Base-by-base conservation (phyloP, 1,140 invertebrate genomes). In the Bombus turneri region DNA sequence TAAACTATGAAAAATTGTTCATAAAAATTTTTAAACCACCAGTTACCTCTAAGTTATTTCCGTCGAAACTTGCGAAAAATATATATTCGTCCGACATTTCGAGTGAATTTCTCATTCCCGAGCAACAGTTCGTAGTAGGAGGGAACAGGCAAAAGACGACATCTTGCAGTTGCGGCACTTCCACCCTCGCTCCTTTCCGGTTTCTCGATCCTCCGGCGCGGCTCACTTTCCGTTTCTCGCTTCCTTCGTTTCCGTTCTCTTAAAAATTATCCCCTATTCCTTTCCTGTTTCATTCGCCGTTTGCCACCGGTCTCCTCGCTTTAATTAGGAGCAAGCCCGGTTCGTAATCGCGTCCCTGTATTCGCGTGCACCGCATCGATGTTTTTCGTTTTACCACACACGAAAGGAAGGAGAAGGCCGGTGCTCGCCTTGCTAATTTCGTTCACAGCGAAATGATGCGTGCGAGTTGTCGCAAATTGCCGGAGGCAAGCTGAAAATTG, bases 381-480 rank as follows among this genome's bases (percentile, higher is more conserved):
- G 83, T 85, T 80, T 85, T 85, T 85, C 76, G 34, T 37, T 28
- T 47, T 37, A 8, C 10, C 43, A 18, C 47, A 31, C 22, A 39
- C 39, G 6, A 15, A 34, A 12, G 53, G 12, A 5, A 59, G 4
- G 5, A 31, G 25, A 31, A 12, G 5, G 18, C 28, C 28, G 25
- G 4, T 8, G 25, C 12, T 18, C 73, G 34, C 73, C 64, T 57
- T 31, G 37, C 66, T 78, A 84, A 84, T 84, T 84, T 79, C 75
- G 53, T 79, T 41, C 64, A 31, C 31, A 53, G 66, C 68, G 82
- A 84, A 84, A 84, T 69, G 82, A 69, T 75, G 75, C 82, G 82
- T 84, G 47, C 75, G 64, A 59, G 76, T 79, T 84, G 76, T 79
- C 76, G 75, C 75, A 71, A 84, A 71, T 79, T 84, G 82, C 75